Conservation (phyloP, 2,888 invertebrate genomes). For the Platerodrilus igneus region DNA sequence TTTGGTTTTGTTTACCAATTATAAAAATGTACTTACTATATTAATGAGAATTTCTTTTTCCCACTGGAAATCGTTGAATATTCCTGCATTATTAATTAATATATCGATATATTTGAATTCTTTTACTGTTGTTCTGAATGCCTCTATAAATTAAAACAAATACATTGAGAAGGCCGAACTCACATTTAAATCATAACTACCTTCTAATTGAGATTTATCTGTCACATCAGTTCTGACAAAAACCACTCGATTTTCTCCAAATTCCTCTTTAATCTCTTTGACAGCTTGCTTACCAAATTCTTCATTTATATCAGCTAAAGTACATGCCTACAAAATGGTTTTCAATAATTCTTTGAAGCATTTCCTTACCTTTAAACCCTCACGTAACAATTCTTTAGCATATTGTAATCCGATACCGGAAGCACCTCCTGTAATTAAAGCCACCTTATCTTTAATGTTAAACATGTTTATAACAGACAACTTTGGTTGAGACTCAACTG, state of each 20-base stretch:
- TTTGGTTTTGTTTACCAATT: too few relatives aligned
- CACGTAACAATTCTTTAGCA: constrained; percentile 64
- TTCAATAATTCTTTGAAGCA: too few relatives aligned
- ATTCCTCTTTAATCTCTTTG: constrained; percentile 56
- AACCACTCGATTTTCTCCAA: constrained; percentile 60
- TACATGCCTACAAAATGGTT: constrained; percentile 24
- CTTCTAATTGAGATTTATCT: constrained; percentile 65
- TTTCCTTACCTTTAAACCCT: constrained; percentile 74
- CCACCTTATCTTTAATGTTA: constrained; percentile 72
- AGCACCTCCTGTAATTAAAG: constrained; percentile 68
- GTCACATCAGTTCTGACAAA: constrained; percentile 68
- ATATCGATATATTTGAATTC: constrained; percentile 65
- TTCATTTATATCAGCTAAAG: constrained; percentile 23
- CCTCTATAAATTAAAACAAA: constrained; percentile 51
- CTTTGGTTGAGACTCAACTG: too few relatives aligned
- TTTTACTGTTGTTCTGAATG: constrained; percentile 62
- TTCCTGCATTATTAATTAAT: constrained; percentile 44
- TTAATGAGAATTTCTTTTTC: constrained; percentile 28
- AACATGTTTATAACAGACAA: too few relatives aligned
- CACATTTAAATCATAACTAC: constrained; percentile 41
- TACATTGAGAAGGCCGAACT: not conserved
- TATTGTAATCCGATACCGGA: constrained; percentile 70
- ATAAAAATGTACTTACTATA: constrained; percentile 20
- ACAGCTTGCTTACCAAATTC: constrained; percentile 56
- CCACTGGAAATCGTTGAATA: constrained; percentile 26